Percentiles rank a stretch among this genome's conserved stretches.
phyloP scores from a whole-genome alignment of 2,888 invertebrate genomes.

The Pristionchus japonicus region DNA sequence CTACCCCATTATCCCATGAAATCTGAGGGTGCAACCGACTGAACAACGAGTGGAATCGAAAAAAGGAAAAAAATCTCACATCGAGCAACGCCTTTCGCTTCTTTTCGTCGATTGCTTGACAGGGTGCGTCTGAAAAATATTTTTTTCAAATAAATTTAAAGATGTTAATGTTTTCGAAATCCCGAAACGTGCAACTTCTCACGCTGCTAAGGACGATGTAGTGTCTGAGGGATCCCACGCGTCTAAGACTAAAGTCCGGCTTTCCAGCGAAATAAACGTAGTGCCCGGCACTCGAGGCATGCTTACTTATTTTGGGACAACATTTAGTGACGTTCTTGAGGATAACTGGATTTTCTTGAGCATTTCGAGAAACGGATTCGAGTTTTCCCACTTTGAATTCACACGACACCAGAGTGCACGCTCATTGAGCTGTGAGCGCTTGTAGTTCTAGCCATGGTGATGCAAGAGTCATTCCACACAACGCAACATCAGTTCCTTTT shows the following conservation, averaged over 20 bases:
- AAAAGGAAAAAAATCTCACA: background rate
- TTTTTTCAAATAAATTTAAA: background rate
- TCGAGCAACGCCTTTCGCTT: conserved; percentile 22
- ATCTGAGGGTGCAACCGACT: too few relatives aligned
- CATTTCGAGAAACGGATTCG: background rate
- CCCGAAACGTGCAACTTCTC: background rate
- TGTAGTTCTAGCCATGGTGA: too few relatives aligned
- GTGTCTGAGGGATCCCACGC: background rate
- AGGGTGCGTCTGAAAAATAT: conserved; percentile 1
- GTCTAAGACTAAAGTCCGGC: background rate
- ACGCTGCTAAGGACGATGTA: background rate
- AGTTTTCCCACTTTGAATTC: background rate
- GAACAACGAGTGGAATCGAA: too few relatives aligned
- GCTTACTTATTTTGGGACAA: background rate
- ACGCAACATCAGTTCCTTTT: too few relatives aligned
- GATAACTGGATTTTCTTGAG: background rate
- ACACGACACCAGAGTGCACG: too few relatives aligned
- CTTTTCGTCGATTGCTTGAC: conserved; percentile 3
- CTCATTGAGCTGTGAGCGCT: too few relatives aligned
- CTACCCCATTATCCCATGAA: background rate
- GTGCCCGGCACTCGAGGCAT: background rate
- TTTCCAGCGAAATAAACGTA: background rate
- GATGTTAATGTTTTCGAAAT: background rate
- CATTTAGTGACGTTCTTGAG: background rate
- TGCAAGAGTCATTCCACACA: too few relatives aligned